A percentile compares a stretch with the other conserved stretches of the same genome.
Evolutionary conservation across 2,888 invertebrate species (phyloP).

Genomic region (Pomacea canaliculata): DNA sequence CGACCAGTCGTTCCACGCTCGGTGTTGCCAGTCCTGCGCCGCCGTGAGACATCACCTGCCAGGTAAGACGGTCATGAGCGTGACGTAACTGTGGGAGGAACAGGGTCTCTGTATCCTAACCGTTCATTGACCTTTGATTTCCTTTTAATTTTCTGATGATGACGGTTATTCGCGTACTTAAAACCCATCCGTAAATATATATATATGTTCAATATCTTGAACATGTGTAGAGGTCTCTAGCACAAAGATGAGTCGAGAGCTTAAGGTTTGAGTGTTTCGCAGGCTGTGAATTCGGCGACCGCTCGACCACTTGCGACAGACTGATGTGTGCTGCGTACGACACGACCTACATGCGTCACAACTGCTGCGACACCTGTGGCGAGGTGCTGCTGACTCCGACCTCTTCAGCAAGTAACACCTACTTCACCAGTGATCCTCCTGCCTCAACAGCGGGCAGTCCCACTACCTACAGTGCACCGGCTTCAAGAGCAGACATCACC

Average conservation of each 20-base stretch:
- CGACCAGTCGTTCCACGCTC: slow-evolving; percentile 26
- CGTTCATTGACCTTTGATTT: no score
- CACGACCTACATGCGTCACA: slow-evolving; percentile 28
- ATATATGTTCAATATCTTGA: neutral
- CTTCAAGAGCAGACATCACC: no score
- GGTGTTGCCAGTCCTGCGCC: slow-evolving; percentile 36
- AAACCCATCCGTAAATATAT: neutral
- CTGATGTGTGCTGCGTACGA: slow-evolving; percentile 33
- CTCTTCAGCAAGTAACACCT: slow-evolving; percentile 25
- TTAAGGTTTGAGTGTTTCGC: neutral
- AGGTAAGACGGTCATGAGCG: slow-evolving; percentile 14
- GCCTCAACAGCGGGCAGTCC: neutral
- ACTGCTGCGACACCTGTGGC: slow-evolving; percentile 36
- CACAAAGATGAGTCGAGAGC: neutral
- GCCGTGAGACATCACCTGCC: slow-evolving; percentile 14
- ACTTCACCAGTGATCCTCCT: slow-evolving; percentile 15
- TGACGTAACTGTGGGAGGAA: no score
- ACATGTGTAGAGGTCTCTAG: no score
- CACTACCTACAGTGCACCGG: no score
- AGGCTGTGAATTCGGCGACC: slow-evolving; percentile 42
- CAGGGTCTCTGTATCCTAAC: no score
- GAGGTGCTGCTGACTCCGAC: slow-evolving; percentile 31
- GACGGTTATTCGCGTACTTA: neutral
- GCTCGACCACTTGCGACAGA: slow-evolving; percentile 25
- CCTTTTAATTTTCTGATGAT: no score